Conservation (phyloP, 2,888 invertebrate genomes). For the Liodrosophila aerea region DNA sequence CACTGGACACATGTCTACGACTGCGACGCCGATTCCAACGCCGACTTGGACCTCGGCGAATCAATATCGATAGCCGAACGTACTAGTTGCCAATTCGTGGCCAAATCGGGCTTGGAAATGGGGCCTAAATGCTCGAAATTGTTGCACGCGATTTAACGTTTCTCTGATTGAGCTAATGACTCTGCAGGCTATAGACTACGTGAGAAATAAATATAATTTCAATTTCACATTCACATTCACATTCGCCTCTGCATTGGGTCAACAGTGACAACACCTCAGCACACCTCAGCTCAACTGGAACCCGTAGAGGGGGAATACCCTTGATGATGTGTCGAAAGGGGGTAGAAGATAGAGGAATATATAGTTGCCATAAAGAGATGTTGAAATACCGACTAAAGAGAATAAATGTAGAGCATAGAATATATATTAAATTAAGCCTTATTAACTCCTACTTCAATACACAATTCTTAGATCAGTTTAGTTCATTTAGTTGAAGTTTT, state of each 20-base stretch:
- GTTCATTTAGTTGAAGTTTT: too few species aligned
- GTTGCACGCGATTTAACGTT: constrained; percentile 75
- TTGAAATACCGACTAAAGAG: too few species aligned
- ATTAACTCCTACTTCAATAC: too few species aligned
- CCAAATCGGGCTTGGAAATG: constrained; percentile 12
- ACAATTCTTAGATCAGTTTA: too few species aligned
- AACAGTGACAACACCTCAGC: constrained; percentile 22
- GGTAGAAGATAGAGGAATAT: too few species aligned
- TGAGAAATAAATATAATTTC: constrained; percentile 82
- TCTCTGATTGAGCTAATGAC: constrained; percentile 77
- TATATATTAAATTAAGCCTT: too few species aligned
- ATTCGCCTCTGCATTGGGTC: constrained; percentile 57
- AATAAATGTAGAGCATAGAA: too few species aligned
- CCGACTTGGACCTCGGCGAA: not conserved
- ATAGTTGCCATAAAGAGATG: too few species aligned
- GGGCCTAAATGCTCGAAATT: constrained; percentile 68
- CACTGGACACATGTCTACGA: constrained; percentile 57
- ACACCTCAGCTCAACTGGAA: too few species aligned
- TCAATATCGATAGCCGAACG: constrained; percentile 12
- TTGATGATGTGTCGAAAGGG: too few species aligned
- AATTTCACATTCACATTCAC: constrained; percentile 73
- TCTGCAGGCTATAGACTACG: constrained; percentile 67
- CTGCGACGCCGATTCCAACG: not conserved
- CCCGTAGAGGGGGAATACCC: too few species aligned
- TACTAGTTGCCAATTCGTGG: constrained; percentile 24